Conservation (phyloP, 2,797 vertebrate species). For the Fistularia tabacaria region DNA sequence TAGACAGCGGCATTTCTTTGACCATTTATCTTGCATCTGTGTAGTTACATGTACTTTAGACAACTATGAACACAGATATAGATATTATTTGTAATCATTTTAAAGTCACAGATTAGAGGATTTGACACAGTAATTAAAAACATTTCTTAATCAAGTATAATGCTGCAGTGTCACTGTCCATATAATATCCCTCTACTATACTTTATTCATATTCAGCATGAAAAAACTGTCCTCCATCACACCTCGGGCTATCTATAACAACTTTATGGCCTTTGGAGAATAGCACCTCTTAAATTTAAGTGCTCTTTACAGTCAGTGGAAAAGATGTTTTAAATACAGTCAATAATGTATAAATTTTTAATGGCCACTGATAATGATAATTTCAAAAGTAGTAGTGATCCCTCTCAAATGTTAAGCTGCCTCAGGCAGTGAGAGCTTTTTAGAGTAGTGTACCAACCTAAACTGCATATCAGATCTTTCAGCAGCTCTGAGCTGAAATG, state of each 20-base stretch:
- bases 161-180: conserved; percentile 34
- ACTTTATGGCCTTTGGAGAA: conserved; percentile 73
- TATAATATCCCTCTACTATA: conserved; percentile 38
- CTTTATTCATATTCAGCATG: conserved; percentile 62
- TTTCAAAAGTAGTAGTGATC: conserved; percentile 67
- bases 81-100: conserved; percentile 44
- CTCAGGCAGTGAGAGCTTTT: conserved; percentile 63
- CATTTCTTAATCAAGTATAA: conserved; percentile 32
- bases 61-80: conserved; percentile 40
- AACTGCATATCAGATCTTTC: conserved; percentile 50
- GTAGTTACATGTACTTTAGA: conserved; percentile 49
- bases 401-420: conserved; percentile 65
- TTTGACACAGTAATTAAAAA: conserved; percentile 56
- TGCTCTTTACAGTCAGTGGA: conserved; percentile 74
- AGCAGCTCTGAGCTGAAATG: conserved; percentile 27
- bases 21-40: conserved; percentile 52
- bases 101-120: conserved; percentile 47
- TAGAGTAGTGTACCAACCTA: conserved; percentile 61
- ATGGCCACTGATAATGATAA: conserved; percentile 64
- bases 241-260: conserved; percentile 70
- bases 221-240: conserved; percentile 52
- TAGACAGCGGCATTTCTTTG: conserved; percentile 47
- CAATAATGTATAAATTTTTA: conserved; percentile 76
- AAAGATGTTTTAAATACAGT: conserved; percentile 78
- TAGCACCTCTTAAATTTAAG: conserved; percentile 76